These are phyloP conservation scores for Thaumetopoea pityocampa DNA, from an alignment of 1,140 invertebrate species.

Conservation along the genomic window DNA sequence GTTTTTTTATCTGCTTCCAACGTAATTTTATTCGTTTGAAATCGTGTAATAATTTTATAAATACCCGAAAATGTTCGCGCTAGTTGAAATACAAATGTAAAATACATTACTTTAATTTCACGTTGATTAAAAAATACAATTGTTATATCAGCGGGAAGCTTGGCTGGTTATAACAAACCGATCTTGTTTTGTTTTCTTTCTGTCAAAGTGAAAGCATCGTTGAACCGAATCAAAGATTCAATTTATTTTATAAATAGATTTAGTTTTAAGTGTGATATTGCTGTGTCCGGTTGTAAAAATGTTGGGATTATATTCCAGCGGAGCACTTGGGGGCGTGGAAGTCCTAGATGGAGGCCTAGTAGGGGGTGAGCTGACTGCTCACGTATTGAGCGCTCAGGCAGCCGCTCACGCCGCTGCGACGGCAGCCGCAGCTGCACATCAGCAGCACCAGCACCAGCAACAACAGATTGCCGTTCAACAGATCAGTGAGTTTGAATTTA, in stretches of 20 bases:
- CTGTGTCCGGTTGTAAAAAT: conserved; percentile 33
- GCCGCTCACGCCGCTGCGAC: conserved; percentile 62
- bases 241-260: conserved; percentile 9
- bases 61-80: conserved; percentile 31
- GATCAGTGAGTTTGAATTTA: conserved; percentile 46
- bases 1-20: conserved; percentile 5
- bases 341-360: conserved; percentile 59
- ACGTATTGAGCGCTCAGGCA: conserved; percentile 61
- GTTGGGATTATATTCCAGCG: conserved; percentile 69
- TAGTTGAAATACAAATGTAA: conserved; percentile 35
- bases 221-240: conserved; percentile 15
- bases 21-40: neutral
- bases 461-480: conserved; percentile 62
- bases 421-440: conserved; percentile 43
- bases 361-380: conserved; percentile 62
- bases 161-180: conserved; percentile 10
- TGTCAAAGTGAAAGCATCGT: conserved; percentile 14
- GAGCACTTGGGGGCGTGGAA: conserved; percentile 64
- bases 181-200: conserved; percentile 19
- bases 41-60: neutral
- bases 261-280: conserved; percentile 5
- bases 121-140: neutral
- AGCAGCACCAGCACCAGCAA: conserved; percentile 47
- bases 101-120: conserved; percentile 2
- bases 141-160: conserved; percentile 17